Conservation (phyloP, 2,888 invertebrate species). For the Ryuthela nishihirai region DNA sequence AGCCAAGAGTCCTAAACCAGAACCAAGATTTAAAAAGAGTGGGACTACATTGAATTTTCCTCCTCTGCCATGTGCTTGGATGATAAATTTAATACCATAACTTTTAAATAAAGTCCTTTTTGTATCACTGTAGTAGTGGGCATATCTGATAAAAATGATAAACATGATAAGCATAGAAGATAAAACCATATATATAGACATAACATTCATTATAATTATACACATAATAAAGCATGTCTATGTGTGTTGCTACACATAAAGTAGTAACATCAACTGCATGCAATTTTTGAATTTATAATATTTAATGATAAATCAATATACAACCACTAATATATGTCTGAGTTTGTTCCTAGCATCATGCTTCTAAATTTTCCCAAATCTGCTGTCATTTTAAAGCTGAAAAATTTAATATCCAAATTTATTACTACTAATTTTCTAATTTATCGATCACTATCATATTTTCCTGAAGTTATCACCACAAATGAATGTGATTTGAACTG, state of each 20-base stretch:
- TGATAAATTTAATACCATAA: slow-evolving; percentile 54
- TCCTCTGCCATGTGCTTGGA: slow-evolving; percentile 53
- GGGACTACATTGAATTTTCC: slow-evolving; percentile 56
- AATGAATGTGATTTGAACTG: too few species aligned
- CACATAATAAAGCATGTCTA: neutral
- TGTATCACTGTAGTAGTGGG: slow-evolving; percentile 50
- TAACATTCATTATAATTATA: neutral
- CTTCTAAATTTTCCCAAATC: too few species aligned
- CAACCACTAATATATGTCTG: too few species aligned
- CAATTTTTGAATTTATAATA: too few species aligned
- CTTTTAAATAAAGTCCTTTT: slow-evolving; percentile 50
- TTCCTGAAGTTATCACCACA: too few species aligned
- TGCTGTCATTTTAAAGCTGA: too few species aligned
- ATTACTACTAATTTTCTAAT: too few species aligned
- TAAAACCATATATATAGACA: neutral
- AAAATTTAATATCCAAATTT: too few species aligned
- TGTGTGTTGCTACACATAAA: neutral
- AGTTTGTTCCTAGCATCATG: too few species aligned
- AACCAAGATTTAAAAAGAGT: slow-evolving; percentile 54
- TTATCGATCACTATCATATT: too few species aligned
- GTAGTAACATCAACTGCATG: too few species aligned
- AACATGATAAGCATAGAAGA: neutral
- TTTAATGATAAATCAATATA: too few species aligned
- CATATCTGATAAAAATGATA: slow-evolving; percentile 42
- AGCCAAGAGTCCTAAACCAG: slow-evolving; percentile 54